Evolutionary conservation across 1,140 invertebrate genomes (phyloP).

Genomic region (Hesperophylax magnus): DNA sequence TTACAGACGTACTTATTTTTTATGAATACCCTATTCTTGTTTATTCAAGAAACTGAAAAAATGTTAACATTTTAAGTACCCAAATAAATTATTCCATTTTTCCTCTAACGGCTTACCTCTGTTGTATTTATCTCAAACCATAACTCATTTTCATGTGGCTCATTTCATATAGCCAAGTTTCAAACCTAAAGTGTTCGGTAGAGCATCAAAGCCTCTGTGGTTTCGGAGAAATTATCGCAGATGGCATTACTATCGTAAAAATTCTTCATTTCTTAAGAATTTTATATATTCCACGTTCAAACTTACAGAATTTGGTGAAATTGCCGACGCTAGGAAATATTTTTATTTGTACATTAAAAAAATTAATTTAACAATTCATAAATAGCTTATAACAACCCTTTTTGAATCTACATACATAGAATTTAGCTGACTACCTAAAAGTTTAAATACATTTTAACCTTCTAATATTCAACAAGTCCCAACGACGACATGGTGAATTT

Average conservation of each 20-base stretch:
- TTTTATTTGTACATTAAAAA: neutral
- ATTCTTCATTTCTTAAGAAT: neutral
- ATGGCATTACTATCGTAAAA: neutral
- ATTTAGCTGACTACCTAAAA: too few relatives aligned
- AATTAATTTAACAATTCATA: too few relatives aligned
- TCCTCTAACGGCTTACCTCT: neutral
- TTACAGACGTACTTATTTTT: too few relatives aligned
- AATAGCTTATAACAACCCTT: too few relatives aligned
- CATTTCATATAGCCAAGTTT: conserved; percentile 11
- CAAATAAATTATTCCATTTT: neutral
- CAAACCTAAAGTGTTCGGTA: neutral
- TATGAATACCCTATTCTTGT: too few relatives aligned
- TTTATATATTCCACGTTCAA: too few relatives aligned
- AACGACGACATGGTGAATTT: too few relatives aligned
- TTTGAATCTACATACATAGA: too few relatives aligned
- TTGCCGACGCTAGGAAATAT: neutral
- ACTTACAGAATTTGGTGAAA: neutral
- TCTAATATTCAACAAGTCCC: too few relatives aligned
- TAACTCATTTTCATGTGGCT: neutral
- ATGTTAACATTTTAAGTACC: neutral
- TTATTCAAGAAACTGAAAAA: too few relatives aligned
- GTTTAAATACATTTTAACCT: too few relatives aligned
- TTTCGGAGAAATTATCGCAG: neutral
- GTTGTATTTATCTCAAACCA: neutral
- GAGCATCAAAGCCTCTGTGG: neutral